A percentile compares a stretch with the other conserved stretches of the same genome.
phyloP scores from a whole-genome alignment of 2,797 vertebrate genomes.

The Sorex maritimensis region DNA sequence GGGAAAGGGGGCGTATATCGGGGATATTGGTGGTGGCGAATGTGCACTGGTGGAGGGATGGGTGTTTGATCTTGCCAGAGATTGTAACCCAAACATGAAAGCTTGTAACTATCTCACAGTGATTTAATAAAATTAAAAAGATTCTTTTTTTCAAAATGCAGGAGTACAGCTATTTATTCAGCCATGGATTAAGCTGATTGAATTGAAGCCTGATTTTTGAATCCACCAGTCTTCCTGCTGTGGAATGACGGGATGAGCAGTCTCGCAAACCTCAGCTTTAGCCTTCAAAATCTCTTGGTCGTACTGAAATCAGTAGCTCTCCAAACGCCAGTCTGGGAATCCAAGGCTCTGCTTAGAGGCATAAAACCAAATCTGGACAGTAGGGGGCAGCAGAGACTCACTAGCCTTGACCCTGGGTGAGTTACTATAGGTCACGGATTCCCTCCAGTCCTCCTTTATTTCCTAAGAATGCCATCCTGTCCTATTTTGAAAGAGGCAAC shows the following conservation, averaged over 20 bases:
- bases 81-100: too few species aligned
- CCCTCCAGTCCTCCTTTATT: background rate
- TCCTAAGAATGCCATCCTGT: slow-evolving; percentile 17
- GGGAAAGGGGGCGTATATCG: too few species aligned
- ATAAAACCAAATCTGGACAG: background rate
- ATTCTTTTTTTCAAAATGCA: too few species aligned
- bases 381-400: slow-evolving; percentile 79
- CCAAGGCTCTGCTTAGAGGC: background rate
- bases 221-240: background rate
- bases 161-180: too few species aligned
- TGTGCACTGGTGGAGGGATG: too few species aligned
- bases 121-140: too few species aligned
- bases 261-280: background rate
- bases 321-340: background rate
- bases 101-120: too few species aligned
- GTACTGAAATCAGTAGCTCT: background rate
- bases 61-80: too few species aligned
- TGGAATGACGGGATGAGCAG: background rate
- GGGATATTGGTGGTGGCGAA: too few species aligned
- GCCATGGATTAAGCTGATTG: too few species aligned
- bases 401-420: background rate
- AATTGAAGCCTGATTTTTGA: background rate
- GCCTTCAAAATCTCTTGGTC: background rate
- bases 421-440: background rate
- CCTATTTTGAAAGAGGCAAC: background rate